phyloP scores from a whole-genome alignment of 2,888 invertebrate species.

The Rapana venosa region DNA sequence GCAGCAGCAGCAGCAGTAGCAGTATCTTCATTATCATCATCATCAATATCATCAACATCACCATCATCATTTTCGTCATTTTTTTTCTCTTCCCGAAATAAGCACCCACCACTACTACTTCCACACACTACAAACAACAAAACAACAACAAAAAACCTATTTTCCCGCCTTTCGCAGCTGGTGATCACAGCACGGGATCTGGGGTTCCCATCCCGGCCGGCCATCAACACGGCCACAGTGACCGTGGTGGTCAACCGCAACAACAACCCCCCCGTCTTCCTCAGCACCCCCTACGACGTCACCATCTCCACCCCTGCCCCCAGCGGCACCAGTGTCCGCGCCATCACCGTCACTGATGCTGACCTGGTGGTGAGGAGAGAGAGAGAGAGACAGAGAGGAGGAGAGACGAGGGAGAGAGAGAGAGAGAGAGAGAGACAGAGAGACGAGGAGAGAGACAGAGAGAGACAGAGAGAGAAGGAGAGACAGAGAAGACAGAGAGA shows the following conservation, averaged over 20 bases:
- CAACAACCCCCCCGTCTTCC: constrained; percentile 61
- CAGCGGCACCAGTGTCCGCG: constrained; percentile 52
- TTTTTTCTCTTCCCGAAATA: no score
- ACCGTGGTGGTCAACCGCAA: constrained; percentile 65
- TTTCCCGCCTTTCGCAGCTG: constrained; percentile 51
- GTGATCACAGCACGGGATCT: constrained; percentile 60
- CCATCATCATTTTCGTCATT: no score
- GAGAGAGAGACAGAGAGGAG: not conserved
- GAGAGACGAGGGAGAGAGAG: not conserved
- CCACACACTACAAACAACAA: no score
- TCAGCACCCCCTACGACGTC: constrained; percentile 55
- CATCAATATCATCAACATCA: no score
- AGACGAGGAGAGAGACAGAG: no score
- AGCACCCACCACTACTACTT: no score
- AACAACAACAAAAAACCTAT: no score
- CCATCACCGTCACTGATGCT: constrained; percentile 59
- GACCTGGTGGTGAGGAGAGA: constrained; percentile 57
- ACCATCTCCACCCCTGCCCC: constrained; percentile 55
- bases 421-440: no score
- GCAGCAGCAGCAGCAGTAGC: no score
- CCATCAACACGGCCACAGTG: constrained; percentile 65
- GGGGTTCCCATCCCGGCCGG: constrained; percentile 59
- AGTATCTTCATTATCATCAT: no score
- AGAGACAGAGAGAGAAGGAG: no score
- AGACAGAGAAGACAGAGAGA: no score